phyloP scores from a whole-genome alignment of 1,140 invertebrate genomes.

The Drosophila littoralis region DNA sequence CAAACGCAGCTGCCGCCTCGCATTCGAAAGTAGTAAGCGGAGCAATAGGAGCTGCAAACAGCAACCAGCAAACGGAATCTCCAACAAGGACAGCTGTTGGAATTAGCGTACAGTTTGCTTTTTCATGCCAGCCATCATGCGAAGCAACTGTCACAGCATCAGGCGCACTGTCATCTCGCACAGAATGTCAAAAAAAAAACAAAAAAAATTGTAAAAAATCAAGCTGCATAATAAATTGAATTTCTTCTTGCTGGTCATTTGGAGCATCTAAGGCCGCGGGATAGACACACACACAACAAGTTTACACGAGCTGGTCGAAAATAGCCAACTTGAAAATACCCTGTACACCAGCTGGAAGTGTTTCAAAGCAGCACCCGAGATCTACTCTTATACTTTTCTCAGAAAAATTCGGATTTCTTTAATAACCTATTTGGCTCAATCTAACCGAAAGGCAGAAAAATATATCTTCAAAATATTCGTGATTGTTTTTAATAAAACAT shows the following conservation, averaged over 20 bases:
- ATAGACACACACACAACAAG: conserved; percentile 59
- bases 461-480: too few species aligned
- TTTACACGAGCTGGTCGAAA: not conserved
- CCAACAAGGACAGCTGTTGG: conserved; percentile 62
- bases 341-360: not conserved
- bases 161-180: conserved; percentile 64
- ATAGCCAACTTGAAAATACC: not conserved
- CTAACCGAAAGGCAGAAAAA: too few species aligned
- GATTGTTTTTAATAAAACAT: too few species aligned
- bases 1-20: conserved; percentile 73
- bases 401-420: too few species aligned
- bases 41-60: conserved; percentile 6
- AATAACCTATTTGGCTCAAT: too few species aligned
- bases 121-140: conserved; percentile 23
- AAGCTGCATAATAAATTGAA: conserved; percentile 82
- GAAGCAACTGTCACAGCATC: conserved; percentile 33
- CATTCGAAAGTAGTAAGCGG: conserved; percentile 55
- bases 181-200: conserved; percentile 36
- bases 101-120: conserved; percentile 66
- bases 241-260: conserved; percentile 78
- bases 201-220: conserved; percentile 72
- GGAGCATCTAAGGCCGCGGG: conserved; percentile 64
- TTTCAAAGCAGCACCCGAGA: too few species aligned
- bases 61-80: conserved; percentile 47
- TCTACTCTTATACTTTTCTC: too few species aligned